These are phyloP conservation scores for Malurus melanocephalus DNA, from an alignment of 2,113 vertebrate genomes.

Conservation along the genomic window DNA sequence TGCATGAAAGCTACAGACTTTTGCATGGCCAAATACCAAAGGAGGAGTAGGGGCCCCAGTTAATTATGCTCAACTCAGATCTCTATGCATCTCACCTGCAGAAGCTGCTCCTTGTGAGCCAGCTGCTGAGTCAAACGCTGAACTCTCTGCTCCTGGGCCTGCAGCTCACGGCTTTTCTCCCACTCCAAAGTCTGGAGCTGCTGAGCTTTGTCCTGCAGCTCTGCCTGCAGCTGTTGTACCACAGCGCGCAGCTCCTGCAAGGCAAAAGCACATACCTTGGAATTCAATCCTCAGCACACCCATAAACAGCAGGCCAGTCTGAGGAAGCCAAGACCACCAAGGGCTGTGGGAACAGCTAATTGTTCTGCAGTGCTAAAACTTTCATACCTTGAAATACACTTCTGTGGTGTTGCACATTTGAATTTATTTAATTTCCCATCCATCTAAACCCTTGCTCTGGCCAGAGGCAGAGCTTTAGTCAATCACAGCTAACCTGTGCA, in stretches of 20 bases:
- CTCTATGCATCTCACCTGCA: constrained; percentile 50
- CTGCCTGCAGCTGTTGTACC: constrained; percentile 76
- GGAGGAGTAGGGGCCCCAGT: neutral
- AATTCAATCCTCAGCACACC: neutral
- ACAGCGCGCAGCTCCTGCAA: constrained; percentile 81
- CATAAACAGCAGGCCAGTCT: neutral
- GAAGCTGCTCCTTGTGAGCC: constrained; percentile 79
- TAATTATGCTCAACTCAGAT: neutral
- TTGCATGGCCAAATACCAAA: neutral
- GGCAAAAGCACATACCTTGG: neutral
- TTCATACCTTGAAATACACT: neutral
- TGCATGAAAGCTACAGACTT: neutral
- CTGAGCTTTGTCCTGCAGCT: constrained; percentile 77
- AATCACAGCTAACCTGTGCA: neutral
- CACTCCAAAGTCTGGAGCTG: constrained; percentile 71
- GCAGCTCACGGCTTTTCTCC: constrained; percentile 68
- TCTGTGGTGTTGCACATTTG: neutral
- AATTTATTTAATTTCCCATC: neutral
- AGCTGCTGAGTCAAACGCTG: constrained; percentile 75
- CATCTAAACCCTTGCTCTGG: neutral
- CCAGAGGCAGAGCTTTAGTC: neutral
- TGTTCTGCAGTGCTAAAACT: neutral
- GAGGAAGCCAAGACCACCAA: neutral
- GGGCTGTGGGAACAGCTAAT: neutral
- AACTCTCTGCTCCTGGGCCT: constrained; percentile 75